Conservation (phyloP, 2,888 invertebrate species). For the Diploptera punctata region DNA sequence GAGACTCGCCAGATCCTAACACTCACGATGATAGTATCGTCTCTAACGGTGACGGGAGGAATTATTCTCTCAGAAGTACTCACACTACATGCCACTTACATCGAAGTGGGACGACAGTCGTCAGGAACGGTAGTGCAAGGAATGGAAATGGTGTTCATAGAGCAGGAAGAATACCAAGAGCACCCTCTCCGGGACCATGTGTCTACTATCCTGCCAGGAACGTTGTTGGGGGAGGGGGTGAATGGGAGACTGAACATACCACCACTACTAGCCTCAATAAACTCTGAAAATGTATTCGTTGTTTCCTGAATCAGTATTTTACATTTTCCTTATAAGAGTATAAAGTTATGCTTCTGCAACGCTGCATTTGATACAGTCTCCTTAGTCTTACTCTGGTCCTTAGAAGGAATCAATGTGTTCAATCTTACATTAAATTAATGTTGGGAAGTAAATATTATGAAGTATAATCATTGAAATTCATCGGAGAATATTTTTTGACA, state of each 20-base stretch:
- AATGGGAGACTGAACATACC: conserved; percentile 32
- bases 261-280: conserved; percentile 24
- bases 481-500: too few species aligned
- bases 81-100: conserved; percentile 55
- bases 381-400: too few species aligned
- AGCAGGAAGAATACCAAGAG: conserved; percentile 48
- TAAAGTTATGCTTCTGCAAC: too few species aligned
- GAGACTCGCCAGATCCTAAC: conserved; percentile 72
- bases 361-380: too few species aligned
- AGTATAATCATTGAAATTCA: too few species aligned
- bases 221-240: conserved; percentile 47
- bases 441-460: too few species aligned
- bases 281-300: conserved; percentile 3
- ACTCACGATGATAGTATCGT: conserved; percentile 85
- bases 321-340: too few species aligned
- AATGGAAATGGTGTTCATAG: conserved; percentile 44
- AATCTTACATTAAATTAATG: too few species aligned
- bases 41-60: conserved; percentile 76
- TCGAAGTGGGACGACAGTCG: conserved; percentile 50
- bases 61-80: conserved; percentile 64
- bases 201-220: conserved; percentile 60
- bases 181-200: conserved; percentile 59
- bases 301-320: too few species aligned
- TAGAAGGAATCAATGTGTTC: too few species aligned
- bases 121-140: conserved; percentile 50